A percentile compares a stretch with the other conserved stretches of the same genome.
phyloP scores from a whole-genome alignment of 2,797 vertebrate genomes.

The Sparidentex hasta region DNA sequence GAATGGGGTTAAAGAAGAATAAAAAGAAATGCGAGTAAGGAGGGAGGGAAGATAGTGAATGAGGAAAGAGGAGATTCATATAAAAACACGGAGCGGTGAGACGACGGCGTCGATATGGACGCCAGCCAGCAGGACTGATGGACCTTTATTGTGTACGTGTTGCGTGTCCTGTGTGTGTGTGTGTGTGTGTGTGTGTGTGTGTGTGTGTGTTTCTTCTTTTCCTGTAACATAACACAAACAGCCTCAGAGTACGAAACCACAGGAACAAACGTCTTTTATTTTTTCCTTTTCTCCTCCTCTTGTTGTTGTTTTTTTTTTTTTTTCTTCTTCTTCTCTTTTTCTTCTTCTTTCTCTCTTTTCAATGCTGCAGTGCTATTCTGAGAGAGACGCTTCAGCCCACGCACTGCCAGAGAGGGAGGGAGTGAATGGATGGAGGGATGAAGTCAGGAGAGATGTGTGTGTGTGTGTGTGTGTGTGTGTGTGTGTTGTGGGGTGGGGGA shows the following conservation, averaged over 20 bases:
- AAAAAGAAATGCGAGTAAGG: neutral
- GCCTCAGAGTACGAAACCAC: neutral
- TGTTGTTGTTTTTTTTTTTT: neutral
- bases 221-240: neutral
- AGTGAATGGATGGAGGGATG: constrained; percentile 54
- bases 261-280: constrained; percentile 9
- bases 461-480: neutral
- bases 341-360: constrained; percentile 48
- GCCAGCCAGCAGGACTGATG: neutral
- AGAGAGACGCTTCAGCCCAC: constrained; percentile 78
- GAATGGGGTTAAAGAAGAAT: neutral
- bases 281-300: constrained; percentile 14
- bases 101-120: constrained; percentile 13
- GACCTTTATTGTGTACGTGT: neutral
- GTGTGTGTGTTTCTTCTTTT: neutral
- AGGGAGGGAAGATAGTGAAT: neutral
- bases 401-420: constrained; percentile 51
- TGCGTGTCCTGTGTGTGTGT: too few relatives aligned
- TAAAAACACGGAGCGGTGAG: neutral
- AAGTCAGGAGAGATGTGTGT: constrained; percentile 26
- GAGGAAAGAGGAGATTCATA: constrained; percentile 21
- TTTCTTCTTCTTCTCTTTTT: constrained; percentile 32
- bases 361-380: constrained; percentile 76
- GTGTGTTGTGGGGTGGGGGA: constrained; percentile 9
- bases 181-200: neutral